Evolutionary conservation across 2,797 vertebrate species (phyloP).

Genomic region (Acanthurus tractus): DNA sequence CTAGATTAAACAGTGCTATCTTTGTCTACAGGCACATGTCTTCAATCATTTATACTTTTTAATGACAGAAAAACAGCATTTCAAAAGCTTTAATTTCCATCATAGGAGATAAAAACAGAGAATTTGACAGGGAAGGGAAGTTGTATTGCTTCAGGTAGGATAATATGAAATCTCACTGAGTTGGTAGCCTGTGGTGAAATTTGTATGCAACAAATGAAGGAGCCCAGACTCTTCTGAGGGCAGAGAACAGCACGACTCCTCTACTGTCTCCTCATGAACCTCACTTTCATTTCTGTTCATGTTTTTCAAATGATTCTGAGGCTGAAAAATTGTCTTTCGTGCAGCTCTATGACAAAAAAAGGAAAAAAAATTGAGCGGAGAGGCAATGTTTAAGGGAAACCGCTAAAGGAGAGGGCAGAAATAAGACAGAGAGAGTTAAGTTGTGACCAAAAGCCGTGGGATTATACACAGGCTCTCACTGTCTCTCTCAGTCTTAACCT

Average conservation of each 20-base stretch:
- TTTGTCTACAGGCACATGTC: slow-evolving; percentile 2
- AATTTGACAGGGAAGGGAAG: not conserved
- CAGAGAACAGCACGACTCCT: slow-evolving; percentile 28
- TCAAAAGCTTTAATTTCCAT: not conserved
- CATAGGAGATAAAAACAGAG: not conserved
- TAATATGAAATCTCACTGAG: slow-evolving; percentile 41
- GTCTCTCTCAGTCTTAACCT: slow-evolving; percentile 47
- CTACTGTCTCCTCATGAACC: slow-evolving; percentile 8
- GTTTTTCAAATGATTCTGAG: slow-evolving; percentile 12
- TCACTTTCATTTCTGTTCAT: slow-evolving; percentile 27
- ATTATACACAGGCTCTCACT: slow-evolving; percentile 28
- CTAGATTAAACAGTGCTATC: slow-evolving; percentile 6
- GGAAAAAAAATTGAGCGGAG: not conserved
- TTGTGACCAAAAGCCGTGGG: not conserved
- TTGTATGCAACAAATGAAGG: slow-evolving; percentile 7
- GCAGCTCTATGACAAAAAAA: slow-evolving; percentile 12
- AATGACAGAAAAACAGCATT: not conserved
- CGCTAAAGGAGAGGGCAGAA: not conserved
- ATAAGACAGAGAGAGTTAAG: not conserved
- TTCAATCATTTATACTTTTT: not conserved
- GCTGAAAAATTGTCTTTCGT: not conserved
- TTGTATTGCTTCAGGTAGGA: slow-evolving; percentile 30
- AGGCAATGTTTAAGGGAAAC: too few relatives aligned
- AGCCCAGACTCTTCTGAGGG: slow-evolving; percentile 41
- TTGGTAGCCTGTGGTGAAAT: slow-evolving; percentile 37